A percentile compares a stretch with the other conserved stretches of the same genome.
These are phyloP conservation scores for Ciconia stormi DNA, from an alignment of 2,113 vertebrate genomes.

Conservation along the genomic window DNA sequence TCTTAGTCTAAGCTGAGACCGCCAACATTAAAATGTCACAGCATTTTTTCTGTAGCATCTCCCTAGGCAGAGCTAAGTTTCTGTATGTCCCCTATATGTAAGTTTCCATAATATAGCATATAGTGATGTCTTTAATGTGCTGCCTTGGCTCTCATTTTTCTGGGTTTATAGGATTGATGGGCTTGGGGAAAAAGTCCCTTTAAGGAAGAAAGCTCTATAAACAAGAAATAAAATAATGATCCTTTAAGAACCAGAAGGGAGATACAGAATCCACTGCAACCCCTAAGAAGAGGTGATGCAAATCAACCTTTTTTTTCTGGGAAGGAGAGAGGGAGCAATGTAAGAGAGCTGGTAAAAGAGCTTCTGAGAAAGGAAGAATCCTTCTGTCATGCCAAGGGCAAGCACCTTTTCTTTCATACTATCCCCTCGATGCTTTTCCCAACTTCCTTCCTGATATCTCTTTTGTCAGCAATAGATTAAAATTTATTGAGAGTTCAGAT, in stretches of 20 bases:
- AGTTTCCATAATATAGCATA: not conserved
- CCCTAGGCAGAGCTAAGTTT: not conserved
- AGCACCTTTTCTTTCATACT: slow-evolving; percentile 4
- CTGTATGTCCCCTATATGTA: not conserved
- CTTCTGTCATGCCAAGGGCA: not conserved
- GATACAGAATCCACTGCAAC: not conserved
- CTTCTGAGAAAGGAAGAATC: not conserved
- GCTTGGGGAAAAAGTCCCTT: not conserved
- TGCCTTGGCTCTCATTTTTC: slow-evolving; percentile 5
- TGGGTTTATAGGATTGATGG: not conserved
- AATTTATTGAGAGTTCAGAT: not conserved
- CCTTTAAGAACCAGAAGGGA: not conserved
- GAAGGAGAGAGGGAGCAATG: not conserved
- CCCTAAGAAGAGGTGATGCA: slow-evolving; percentile 4
- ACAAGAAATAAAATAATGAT: not conserved
- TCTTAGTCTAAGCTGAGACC: not conserved
- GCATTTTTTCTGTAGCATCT: not conserved
- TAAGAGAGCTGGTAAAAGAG: not conserved
- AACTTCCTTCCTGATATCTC: not conserved
- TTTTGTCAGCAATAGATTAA: not conserved
- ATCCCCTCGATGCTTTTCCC: not conserved
- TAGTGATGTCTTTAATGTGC: not conserved
- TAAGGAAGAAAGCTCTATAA: not conserved
- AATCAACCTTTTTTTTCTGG: not conserved
- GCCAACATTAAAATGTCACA: not conserved